Conservation (phyloP, 2,113 vertebrate species). For the Perccottus glenii region DNA sequence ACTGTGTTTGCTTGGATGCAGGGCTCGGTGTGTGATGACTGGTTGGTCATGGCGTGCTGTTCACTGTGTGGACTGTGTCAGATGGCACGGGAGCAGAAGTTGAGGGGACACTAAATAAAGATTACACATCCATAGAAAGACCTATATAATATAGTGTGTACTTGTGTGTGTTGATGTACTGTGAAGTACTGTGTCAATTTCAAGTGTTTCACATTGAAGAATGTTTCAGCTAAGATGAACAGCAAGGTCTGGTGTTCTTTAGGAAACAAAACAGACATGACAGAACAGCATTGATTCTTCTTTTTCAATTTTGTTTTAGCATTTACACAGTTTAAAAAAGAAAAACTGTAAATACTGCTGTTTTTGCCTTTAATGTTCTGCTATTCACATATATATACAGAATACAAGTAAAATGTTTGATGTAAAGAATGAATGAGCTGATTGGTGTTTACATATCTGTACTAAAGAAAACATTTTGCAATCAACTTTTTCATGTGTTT, state of each 20-base stretch:
- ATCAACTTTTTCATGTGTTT: no score
- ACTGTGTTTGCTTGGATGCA: slow-evolving; percentile 39
- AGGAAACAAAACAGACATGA: background rate
- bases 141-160: no score
- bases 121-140: background rate
- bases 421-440: background rate
- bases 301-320: background rate
- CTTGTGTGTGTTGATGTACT: no score
- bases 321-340: slow-evolving; percentile 27
- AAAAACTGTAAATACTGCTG: slow-evolving; percentile 8
- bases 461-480: background rate
- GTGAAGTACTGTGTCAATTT: background rate
- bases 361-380: background rate
- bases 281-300: background rate
- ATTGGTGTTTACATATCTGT: background rate
- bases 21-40: slow-evolving; percentile 81
- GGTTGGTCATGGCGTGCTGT: slow-evolving; percentile 76
- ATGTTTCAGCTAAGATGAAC: background rate
- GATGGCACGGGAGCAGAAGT: slow-evolving; percentile 80
- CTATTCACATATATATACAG: background rate
- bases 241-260: background rate
- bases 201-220: background rate
- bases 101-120: slow-evolving; percentile 54
- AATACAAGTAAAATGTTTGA: background rate
- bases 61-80: slow-evolving; percentile 79